phyloP scores from a whole-genome alignment of 2,888 invertebrate genomes.

The Xestia c-nigrum region DNA sequence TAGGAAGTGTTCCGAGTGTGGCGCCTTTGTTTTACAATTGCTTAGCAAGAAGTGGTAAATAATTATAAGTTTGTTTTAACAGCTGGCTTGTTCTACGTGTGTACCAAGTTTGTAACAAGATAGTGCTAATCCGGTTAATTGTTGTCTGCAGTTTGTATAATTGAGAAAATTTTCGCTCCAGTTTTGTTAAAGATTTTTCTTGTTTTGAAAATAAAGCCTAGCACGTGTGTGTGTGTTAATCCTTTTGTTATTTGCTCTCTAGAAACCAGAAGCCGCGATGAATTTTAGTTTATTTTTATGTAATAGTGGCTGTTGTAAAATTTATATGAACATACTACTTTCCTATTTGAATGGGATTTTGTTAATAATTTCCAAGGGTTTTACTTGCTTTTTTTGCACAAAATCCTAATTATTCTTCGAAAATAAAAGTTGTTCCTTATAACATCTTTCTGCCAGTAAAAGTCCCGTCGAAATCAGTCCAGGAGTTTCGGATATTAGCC shows the following conservation, averaged over 20 bases:
- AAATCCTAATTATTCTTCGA: too few species aligned
- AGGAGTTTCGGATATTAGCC: too few species aligned
- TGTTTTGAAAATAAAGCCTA: neutral
- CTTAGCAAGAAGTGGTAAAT: slow-evolving; percentile 62
- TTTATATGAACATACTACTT: too few species aligned
- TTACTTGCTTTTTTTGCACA: too few species aligned
- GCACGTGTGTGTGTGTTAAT: slow-evolving; percentile 17
- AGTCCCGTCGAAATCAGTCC: too few species aligned
- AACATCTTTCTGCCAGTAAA: too few species aligned
- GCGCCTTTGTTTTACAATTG: slow-evolving; percentile 66
- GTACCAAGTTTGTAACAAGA: slow-evolving; percentile 64
- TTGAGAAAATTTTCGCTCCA: slow-evolving; percentile 49
- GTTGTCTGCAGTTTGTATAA: slow-evolving; percentile 65
- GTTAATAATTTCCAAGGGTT: too few species aligned
- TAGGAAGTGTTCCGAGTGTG: slow-evolving; percentile 63
- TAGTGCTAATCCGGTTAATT: slow-evolving; percentile 64
- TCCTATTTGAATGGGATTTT: too few species aligned
- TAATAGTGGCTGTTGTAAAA: neutral
- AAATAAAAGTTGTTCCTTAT: too few species aligned
- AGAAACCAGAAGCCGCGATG: neutral
- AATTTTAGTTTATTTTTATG: neutral
- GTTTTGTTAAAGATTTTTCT: slow-evolving; percentile 33
- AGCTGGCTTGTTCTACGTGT: slow-evolving; percentile 61
- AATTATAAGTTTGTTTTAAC: slow-evolving; percentile 69
- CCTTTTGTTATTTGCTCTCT: slow-evolving; percentile 2